phyloP scores from a whole-genome alignment of 2,113 vertebrate species.

The Trematomus loennbergii region DNA sequence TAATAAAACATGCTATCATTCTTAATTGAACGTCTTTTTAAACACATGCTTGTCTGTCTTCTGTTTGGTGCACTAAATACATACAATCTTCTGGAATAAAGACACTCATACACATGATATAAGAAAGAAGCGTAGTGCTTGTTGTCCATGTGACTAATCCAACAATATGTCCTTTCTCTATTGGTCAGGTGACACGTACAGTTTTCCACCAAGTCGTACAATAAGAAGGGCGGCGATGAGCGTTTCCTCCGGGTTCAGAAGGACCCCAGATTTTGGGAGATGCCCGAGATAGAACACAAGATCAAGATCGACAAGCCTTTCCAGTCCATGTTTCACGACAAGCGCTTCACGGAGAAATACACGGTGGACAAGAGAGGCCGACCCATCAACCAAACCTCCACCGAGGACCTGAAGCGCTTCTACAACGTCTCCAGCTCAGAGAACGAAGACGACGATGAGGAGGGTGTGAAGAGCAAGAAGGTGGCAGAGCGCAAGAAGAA shows the following conservation, averaged over 20 bases:
- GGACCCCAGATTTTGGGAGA: constrained; percentile 98
- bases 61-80: too few relatives aligned
- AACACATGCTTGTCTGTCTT: too few relatives aligned
- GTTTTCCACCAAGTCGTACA: constrained; percentile 83
- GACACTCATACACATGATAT: too few relatives aligned
- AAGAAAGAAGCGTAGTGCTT: background rate
- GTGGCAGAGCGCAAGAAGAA: too few relatives aligned
- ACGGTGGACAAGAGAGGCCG: constrained; percentile 95
- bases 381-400: constrained; percentile 88
- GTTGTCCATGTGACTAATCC: background rate
- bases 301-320: constrained; percentile 96
- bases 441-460: too few relatives aligned
- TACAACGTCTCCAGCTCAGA: too few relatives aligned
- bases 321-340: constrained; percentile 94
- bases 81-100: too few relatives aligned
- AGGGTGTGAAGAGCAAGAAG: too few relatives aligned
- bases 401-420: too few relatives aligned
- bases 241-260: constrained; percentile 88
- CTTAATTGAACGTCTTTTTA: too few relatives aligned
- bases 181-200: constrained; percentile 18
- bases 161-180: background rate
- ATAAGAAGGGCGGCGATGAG: constrained; percentile 84
- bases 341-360: constrained; percentile 92
- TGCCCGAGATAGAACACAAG: constrained; percentile 91
- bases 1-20: too few relatives aligned